Base-by-base conservation (phyloP, 2,113 vertebrate genomes). In the Paramisgurnus dabryanus region DNA sequence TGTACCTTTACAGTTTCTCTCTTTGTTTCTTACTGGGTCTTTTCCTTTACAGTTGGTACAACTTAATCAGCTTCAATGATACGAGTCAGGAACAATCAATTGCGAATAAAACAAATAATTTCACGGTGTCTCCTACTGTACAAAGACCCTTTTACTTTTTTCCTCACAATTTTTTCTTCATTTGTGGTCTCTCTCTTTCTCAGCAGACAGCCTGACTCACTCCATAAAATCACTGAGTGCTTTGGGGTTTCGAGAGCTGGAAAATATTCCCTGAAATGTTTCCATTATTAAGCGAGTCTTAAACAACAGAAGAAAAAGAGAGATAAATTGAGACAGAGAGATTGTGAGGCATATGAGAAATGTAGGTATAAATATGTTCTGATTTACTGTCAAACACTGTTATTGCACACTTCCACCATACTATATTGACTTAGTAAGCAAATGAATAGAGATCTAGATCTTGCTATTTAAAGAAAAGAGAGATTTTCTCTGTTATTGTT, bases 191-290 rank as follows among this genome's bases (percentile, higher is more conserved):
- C 79, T 65, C 60, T 66, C 34, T 55, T 34, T 40, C 53, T 73
- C 55, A 80, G 53, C 65, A 55, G 69, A 74, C 47, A 75, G 71
- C 63, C 79, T 75, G 79, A 74, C 79, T 75, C 69, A 40, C 61
- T 76, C 74, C 63, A 74, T 75, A 74, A 74, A 81, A 81, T 75
- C 40, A 76, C 47, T 61, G 18, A 75, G 43, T 57, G 78, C 70
- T 74, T 63, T 74, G 79, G 65, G 79, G 79, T 75, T 75, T 76
- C 58, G 69, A 57, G 50, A 81, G 70, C 79, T 75, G 79, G 79
- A 75, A 81, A 81, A 75, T 67, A 75, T 81, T 74, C 65, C 66
- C 63, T n/a, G 45, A 27, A 61, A 18, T 76, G 55, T 76, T 66
- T 76, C 74, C 74, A 65, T 76, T 76, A 76, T 66, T 66, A 76